Percentiles rank a stretch among this genome's conserved stretches.
These are phyloP conservation scores for Lepus timidus DNA, from an alignment of 2,113 vertebrate genomes.

Conservation along the genomic window DNA sequence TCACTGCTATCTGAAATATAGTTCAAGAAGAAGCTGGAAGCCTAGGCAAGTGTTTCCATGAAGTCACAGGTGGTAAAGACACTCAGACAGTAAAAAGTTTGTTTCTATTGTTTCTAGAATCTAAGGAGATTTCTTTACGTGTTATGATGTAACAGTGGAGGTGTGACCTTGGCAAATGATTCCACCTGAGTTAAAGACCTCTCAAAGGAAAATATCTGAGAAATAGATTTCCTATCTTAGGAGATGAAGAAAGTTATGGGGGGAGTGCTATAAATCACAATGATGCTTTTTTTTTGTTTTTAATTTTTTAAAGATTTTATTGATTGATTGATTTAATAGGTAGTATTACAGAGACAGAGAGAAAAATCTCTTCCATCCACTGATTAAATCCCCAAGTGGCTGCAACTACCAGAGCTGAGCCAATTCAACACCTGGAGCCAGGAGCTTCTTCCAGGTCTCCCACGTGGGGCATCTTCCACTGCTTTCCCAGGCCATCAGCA, in stretches of 20 bases:
- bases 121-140: not conserved
- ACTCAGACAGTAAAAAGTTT: not conserved
- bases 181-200: not conserved
- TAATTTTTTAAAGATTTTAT: not conserved
- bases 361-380: no score
- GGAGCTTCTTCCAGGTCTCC: no score
- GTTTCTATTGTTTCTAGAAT: not conserved
- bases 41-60: not conserved
- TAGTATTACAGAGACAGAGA: no score
- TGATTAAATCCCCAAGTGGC: no score
- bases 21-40: slow-evolving; percentile 14
- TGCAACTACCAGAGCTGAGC: no score
- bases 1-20: not conserved
- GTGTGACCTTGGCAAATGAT: not conserved
- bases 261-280: not conserved
- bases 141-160: not conserved
- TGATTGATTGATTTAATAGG: no score
- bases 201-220: not conserved
- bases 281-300: not conserved
- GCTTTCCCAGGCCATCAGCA: no score
- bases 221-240: not conserved
- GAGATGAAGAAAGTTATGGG: not conserved
- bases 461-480: no score
- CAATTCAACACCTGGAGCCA: no score
- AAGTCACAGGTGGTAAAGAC: not conserved